Conservation (phyloP, 2,888 invertebrate genomes). For the Mechanitis mazaeus region DNA sequence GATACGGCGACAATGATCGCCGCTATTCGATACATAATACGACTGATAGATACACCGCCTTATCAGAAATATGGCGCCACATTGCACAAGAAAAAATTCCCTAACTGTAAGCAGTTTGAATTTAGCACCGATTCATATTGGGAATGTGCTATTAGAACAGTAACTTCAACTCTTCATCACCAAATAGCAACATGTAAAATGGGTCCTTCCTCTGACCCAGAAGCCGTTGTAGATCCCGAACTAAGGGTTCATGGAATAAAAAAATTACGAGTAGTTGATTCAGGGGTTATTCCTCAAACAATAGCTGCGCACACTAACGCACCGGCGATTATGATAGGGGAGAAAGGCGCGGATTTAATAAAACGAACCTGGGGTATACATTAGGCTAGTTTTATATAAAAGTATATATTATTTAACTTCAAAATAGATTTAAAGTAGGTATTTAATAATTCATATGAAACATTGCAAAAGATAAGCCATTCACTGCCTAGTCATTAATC, state of each 20-base stretch:
- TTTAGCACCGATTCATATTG: constrained; percentile 80
- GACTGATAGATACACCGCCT: constrained; percentile 73
- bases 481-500: not conserved
- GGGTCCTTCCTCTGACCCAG: constrained; percentile 76
- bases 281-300: constrained; percentile 81
- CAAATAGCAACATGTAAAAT: constrained; percentile 83
- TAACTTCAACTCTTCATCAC: constrained; percentile 81
- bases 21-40: constrained; percentile 74
- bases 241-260: constrained; percentile 78
- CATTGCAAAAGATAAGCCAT: not conserved
- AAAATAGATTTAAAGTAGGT: no score
- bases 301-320: constrained; percentile 81
- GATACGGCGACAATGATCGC: constrained; percentile 79
- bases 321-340: constrained; percentile 83
- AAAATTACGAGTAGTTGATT: constrained; percentile 81
- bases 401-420: not conserved
- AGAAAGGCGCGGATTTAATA: constrained; percentile 82
- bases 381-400: constrained; percentile 8
- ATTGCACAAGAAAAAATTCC: constrained; percentile 71
- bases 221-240: constrained; percentile 79
- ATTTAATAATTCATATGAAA: not conserved
- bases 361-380: constrained; percentile 65
- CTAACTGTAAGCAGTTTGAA: constrained; percentile 69
- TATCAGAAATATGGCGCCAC: constrained; percentile 78
- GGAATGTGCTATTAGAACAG: constrained; percentile 78